Conservation (phyloP, 2,888 invertebrate genomes). For the Watsonalla binaria region DNA sequence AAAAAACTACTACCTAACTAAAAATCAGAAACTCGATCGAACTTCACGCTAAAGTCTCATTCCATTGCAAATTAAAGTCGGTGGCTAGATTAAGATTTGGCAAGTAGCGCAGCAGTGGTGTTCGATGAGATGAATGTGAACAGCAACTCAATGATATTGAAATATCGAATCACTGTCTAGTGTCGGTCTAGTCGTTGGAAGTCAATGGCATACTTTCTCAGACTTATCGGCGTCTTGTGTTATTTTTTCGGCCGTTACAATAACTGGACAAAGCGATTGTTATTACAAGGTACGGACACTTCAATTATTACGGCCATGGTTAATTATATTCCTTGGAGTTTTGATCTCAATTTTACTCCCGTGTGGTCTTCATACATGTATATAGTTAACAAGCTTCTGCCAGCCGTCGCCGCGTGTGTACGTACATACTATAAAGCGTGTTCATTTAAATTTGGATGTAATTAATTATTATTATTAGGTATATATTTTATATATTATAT, state of each 20-base stretch:
- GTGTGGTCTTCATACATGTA: slow-evolving; percentile 21
- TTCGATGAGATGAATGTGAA: not conserved
- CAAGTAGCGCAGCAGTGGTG: slow-evolving; percentile 22
- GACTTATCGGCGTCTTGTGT: slow-evolving; percentile 46
- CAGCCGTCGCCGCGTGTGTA: too few species aligned
- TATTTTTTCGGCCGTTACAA: slow-evolving; percentile 53
- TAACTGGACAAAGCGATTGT: slow-evolving; percentile 58
- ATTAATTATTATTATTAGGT: too few species aligned
- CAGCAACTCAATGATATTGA: slow-evolving; percentile 2
- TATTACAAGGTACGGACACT: slow-evolving; percentile 46
- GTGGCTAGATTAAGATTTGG: not conserved
- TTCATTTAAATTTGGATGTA: too few species aligned
- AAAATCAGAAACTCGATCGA: not conserved
- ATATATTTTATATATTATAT: too few species aligned
- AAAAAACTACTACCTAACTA: not conserved
- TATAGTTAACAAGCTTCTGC: too few species aligned
- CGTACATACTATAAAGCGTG: too few species aligned
- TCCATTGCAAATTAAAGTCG: slow-evolving; percentile 5
- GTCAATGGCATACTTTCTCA: slow-evolving; percentile 69
- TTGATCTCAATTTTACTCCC: slow-evolving; percentile 28
- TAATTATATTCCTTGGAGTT: slow-evolving; percentile 41
- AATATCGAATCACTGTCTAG: slow-evolving; percentile 44
- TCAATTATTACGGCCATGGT: slow-evolving; percentile 49
- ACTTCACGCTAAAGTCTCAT: not conserved
- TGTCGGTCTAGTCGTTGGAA: slow-evolving; percentile 61